A percentile compares a stretch with the other conserved stretches of the same genome.
phyloP scores from a whole-genome alignment of 1,140 invertebrate species.

The Chionoecetes opilio region DNA sequence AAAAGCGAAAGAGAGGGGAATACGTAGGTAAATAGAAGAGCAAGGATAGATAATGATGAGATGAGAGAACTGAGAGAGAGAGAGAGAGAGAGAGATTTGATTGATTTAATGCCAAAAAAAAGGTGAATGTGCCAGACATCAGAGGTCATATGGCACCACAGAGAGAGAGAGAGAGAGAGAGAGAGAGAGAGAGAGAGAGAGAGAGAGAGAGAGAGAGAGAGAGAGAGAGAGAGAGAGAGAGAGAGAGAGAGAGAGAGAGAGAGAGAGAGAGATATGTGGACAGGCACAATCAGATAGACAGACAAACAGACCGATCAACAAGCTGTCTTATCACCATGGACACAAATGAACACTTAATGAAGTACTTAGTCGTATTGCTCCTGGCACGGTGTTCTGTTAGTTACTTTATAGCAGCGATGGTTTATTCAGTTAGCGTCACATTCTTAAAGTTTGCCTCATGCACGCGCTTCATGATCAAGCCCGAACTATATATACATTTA shows the following conservation, averaged over 20 bases:
- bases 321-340: background rate
- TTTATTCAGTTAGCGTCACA: no score
- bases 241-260: background rate
- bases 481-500: no score
- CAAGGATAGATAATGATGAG: no score
- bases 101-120: background rate
- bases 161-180: background rate
- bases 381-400: no score
- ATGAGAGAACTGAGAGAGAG: background rate
- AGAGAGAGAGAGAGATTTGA: background rate
- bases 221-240: slow-evolving; percentile 24
- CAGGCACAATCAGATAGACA: background rate
- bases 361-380: no score
- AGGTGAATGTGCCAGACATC: no score
- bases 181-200: background rate
- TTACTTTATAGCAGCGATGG: no score
- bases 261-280: background rate
- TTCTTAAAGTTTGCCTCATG: no score
- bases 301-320: background rate
- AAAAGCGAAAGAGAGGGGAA: no score
- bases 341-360: background rate
- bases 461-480: no score
- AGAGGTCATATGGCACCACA: background rate
- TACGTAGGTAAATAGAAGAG: no score
- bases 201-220: background rate